Conservation (phyloP, 2,797 vertebrate genomes). For the Cephalopachus bancanus region DNA sequence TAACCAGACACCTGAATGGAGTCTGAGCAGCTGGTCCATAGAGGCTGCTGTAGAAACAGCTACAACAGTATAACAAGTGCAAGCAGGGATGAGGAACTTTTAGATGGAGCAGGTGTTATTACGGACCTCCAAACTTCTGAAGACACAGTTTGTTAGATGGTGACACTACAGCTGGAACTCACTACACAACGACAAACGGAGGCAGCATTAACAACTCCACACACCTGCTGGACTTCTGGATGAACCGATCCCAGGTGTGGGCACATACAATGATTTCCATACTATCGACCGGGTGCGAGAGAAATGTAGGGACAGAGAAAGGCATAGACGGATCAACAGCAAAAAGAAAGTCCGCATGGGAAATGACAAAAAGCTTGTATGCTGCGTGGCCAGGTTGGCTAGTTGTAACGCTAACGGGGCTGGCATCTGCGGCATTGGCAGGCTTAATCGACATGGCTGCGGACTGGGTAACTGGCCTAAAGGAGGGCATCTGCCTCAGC, state of each 20-base stretch:
- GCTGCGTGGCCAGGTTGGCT: constrained; percentile 99
- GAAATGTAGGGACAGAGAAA: constrained; percentile 98
- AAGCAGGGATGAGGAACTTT: constrained; percentile 98
- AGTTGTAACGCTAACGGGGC: constrained; percentile 97
- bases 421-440: constrained; percentile 98
- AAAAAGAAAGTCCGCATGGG: constrained; percentile 99
- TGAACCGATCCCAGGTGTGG: constrained; percentile 98
- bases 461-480: constrained; percentile 99
- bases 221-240: constrained; percentile 97
- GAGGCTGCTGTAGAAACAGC: constrained; percentile 98
- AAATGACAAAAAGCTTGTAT: constrained; percentile 98
- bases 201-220: constrained; percentile 96
- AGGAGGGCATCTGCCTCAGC: constrained; percentile 98
- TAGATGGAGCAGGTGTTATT: constrained; percentile 97
- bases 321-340: constrained; percentile 98
- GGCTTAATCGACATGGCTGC: constrained; percentile 99
- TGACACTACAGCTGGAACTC: constrained; percentile 96
- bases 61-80: constrained; percentile 99
- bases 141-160: constrained; percentile 98
- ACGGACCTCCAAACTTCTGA: constrained; percentile 99
- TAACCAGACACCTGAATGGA: constrained; percentile 96
- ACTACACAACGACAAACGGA: constrained; percentile 98
- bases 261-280: constrained; percentile 99
- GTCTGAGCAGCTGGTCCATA: constrained; percentile 99
- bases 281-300: constrained; percentile 99